Base-by-base conservation (phyloP, 2,888 invertebrate species). In the Xestia rhomboidea region DNA sequence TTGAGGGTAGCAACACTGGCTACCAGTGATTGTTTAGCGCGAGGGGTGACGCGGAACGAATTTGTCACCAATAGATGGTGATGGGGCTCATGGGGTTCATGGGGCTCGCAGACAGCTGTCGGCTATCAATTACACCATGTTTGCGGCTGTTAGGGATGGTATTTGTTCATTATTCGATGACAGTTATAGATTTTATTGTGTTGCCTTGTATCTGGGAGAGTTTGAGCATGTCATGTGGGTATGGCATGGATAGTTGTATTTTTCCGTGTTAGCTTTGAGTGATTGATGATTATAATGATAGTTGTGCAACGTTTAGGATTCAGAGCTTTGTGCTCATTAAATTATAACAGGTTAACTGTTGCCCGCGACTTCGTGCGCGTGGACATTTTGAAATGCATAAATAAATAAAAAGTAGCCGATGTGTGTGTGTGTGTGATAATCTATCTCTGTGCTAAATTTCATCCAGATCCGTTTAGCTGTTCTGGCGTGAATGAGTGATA, bases 131-230 rank as follows among this genome's bases (percentile, higher is more conserved):
- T 95, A 95, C 93, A 93, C 90, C 89, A 87, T 94, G 95, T 95
- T 95, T 95, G 95, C 93, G 95, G 94, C 94, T 93, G 95, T 95
- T 95, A 93, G 94, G 93, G 94, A 93, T 90, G 93, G 93, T 91
- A 95, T 96, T 94, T 92, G 93, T 93, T 93, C 93, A 93, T 95
- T 95, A 96, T 96, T 94, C 91, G 93, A 93, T 93, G 95, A 94
- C 94, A 94, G 93, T 96, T 95, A 95, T 92, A 93, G 91, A 92
- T 93, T 93, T 92, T 90, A 93, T 93, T 93, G 92, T 92, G 84
- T 79, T 79, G 67, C 46, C 46, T 66, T 79, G 89, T 88, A 89
- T 91, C 85, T 85, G 54, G 72, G 46, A 76, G 70, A 62, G 68
- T 41, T 24, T 66, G 21, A 73, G 68, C 54, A 64, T 70, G 41